phyloP scores from a whole-genome alignment of 2,888 invertebrate genomes.

The Acleris laterana region DNA sequence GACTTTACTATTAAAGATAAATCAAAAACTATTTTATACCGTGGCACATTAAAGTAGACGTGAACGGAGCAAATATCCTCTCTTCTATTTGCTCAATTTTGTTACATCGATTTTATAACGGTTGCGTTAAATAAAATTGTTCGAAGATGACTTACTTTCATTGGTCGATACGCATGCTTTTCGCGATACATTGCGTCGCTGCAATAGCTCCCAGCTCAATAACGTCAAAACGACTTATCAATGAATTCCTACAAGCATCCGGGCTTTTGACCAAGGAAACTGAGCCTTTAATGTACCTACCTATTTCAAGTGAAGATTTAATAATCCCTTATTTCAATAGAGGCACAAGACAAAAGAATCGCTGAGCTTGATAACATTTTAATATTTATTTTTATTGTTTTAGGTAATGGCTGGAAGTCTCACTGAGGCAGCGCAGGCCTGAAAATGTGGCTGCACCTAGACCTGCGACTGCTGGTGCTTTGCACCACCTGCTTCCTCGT shows the following conservation, averaged over 20 bases:
- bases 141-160: no score
- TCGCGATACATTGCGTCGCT: no score
- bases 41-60: slow-evolving; percentile 4
- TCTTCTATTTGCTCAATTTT: slow-evolving; percentile 19
- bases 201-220: no score
- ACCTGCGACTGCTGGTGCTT: slow-evolving; percentile 75
- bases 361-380: slow-evolving; percentile 19
- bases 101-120: slow-evolving; percentile 25
- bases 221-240: no score
- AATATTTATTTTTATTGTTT: slow-evolving; percentile 60
- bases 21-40: no score
- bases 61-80: background rate
- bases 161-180: no score
- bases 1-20: no score
- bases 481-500: slow-evolving; percentile 76
- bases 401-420: slow-evolving; percentile 72
- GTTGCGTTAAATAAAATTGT: slow-evolving; percentile 14
- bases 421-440: slow-evolving; percentile 61
- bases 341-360: slow-evolving; percentile 27
- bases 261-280: no score
- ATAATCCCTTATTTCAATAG: slow-evolving; percentile 34
- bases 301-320: slow-evolving; percentile 25
- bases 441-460: slow-evolving; percentile 72
- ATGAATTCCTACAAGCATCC: no score
- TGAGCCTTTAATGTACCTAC: no score